These are phyloP conservation scores for Epistrophella euchroma DNA, from an alignment of 2,888 invertebrate species.

Conservation along the genomic window DNA sequence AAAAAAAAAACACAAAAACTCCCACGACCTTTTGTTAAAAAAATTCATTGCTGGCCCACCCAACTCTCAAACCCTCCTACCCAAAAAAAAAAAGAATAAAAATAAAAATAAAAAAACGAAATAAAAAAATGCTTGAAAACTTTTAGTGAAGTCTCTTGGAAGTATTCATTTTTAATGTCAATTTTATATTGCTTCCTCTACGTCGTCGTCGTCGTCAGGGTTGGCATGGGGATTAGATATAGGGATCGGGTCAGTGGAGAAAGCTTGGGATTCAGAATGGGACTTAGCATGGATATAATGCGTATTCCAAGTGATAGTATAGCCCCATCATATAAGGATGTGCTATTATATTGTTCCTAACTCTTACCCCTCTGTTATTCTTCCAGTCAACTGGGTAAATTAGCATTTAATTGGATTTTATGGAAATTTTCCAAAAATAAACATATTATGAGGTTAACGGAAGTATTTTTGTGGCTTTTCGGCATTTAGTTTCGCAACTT, in stretches of 20 bases:
- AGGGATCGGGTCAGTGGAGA: conserved; percentile 19
- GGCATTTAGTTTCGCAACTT: conserved; percentile 22
- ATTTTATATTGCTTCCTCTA: conserved; percentile 69
- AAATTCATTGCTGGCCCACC: conserved; percentile 62
- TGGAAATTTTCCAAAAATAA: conserved; percentile 56
- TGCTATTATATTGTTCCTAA: conserved; percentile 23
- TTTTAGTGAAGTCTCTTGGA: conserved; percentile 69
- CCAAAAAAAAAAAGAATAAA: conserved; percentile 18
- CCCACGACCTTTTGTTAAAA: conserved; percentile 70
- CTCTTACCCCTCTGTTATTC: conserved; percentile 56
- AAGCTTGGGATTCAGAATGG: conserved; percentile 26
- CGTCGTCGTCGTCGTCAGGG: not conserved
- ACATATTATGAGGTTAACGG: conserved; percentile 50
- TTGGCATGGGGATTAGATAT: not conserved
- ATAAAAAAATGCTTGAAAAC: conserved; percentile 47
- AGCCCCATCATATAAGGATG: conserved; percentile 18
- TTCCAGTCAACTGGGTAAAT: conserved; percentile 52
- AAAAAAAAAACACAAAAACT: conserved; percentile 51
- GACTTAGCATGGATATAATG: conserved; percentile 56
- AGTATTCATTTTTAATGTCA: conserved; percentile 73
- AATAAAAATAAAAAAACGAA: conserved; percentile 26
- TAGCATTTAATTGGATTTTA: conserved; percentile 67
- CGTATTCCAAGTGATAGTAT: conserved; percentile 40
- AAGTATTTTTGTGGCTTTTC: conserved; percentile 27
- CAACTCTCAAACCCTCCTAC: conserved; percentile 11